These are phyloP conservation scores for Syngnathus typhle DNA, from an alignment of 2,113 vertebrate genomes.

Conservation along the genomic window DNA sequence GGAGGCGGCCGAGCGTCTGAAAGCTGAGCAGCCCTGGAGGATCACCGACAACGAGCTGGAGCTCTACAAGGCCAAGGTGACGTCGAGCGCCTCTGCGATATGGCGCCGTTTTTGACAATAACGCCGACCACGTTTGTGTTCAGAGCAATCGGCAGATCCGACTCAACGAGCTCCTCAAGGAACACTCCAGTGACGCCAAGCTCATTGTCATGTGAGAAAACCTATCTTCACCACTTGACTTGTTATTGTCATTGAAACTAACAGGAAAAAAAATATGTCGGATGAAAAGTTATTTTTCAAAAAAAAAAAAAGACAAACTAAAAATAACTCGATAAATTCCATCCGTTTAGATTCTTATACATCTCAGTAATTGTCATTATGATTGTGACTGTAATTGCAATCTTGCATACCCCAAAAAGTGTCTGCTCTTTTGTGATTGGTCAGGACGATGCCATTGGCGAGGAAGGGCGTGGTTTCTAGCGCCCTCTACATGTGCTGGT, in stretches of 20 bases:
- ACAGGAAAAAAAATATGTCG: too few species aligned
- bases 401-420: neutral
- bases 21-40: slow-evolving; percentile 91
- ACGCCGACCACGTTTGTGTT: neutral
- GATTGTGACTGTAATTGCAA: neutral
- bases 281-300: too few species aligned
- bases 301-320: too few species aligned
- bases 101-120: neutral
- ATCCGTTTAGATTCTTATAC: too few species aligned
- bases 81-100: neutral
- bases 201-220: slow-evolving; percentile 95
- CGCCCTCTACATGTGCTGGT: slow-evolving; percentile 94
- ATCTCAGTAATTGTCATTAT: too few species aligned
- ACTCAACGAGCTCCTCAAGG: slow-evolving; percentile 92
- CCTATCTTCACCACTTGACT: too few species aligned
- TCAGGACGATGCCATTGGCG: slow-evolving; percentile 91
- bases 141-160: slow-evolving; percentile 93
- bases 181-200: slow-evolving; percentile 88
- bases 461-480: slow-evolving; percentile 92
- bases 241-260: too few species aligned
- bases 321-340: too few species aligned
- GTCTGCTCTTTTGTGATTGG: neutral
- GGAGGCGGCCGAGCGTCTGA: slow-evolving; percentile 88
- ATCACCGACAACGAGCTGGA: slow-evolving; percentile 97
- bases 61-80: slow-evolving; percentile 91